A percentile compares a stretch with the other conserved stretches of the same genome.
Conservation (phyloP, 2,113 vertebrate species). For the Aegithalos caudatus region DNA sequence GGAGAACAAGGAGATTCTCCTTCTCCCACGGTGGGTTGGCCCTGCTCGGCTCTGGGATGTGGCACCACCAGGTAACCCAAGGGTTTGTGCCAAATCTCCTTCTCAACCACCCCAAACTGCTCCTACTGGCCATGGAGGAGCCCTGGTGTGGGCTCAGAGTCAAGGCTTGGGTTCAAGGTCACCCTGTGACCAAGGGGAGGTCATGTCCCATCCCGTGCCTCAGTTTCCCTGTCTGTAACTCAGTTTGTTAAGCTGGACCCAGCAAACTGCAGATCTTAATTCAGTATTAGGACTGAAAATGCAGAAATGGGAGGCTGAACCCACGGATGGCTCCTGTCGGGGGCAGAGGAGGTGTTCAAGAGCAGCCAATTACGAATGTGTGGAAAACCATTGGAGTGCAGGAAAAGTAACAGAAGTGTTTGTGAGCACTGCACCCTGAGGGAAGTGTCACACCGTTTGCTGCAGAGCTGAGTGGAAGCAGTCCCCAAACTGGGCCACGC, state of each 20-base stretch:
- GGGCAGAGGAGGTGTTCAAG: background rate
- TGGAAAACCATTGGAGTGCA: background rate
- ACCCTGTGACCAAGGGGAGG: background rate
- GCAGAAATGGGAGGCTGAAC: background rate
- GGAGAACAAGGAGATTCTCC: background rate
- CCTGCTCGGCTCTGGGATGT: rapidly evolving
- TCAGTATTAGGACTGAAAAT: background rate
- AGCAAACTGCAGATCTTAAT: background rate
- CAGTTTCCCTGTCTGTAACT: background rate
- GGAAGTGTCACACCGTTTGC: rapidly evolving
- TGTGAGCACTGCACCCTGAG: background rate
- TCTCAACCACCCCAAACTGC: rapidly evolving
- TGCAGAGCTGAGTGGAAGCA: background rate
- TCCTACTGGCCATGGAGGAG: rapidly evolving
- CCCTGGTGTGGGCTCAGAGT: background rate
- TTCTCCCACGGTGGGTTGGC: rapidly evolving
- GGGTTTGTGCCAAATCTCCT: background rate
- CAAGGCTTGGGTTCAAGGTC: background rate
- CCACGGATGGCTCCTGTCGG: rapidly evolving
- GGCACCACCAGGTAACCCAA: background rate
- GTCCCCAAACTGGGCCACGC: background rate
- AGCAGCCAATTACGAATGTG: background rate
- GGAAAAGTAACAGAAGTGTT: background rate
- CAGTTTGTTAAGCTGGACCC: background rate
- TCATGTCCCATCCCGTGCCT: background rate